Evolutionary conservation across 1,140 invertebrate genomes (phyloP).

Genomic region (Heliothis subflexa): DNA sequence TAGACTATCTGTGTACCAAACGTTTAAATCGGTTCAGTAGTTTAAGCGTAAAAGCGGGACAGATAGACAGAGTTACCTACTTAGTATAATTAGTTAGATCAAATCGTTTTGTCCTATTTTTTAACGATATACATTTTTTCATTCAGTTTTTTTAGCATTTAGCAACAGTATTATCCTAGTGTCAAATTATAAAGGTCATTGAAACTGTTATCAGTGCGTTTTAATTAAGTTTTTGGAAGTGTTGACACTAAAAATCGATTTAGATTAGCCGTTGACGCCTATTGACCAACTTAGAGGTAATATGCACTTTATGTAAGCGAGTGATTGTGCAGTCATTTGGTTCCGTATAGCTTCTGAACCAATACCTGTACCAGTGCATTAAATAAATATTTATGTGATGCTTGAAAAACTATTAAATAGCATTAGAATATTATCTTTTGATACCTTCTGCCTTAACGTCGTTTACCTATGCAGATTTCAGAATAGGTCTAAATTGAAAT

Average conservation of each 20-base stretch:
- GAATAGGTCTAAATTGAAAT: too few relatives aligned
- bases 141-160: background rate
- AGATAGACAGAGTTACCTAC: too few relatives aligned
- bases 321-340: background rate
- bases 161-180: background rate
- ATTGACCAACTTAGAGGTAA: background rate
- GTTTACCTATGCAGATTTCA: too few relatives aligned
- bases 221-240: conserved; percentile 3
- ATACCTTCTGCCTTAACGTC: too few relatives aligned
- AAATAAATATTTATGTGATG: too few relatives aligned
- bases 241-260: conserved; percentile 4
- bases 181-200: background rate
- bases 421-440: too few relatives aligned
- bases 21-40: too few relatives aligned
- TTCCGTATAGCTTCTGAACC: background rate
- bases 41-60: too few relatives aligned
- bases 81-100: too few relatives aligned
- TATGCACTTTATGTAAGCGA: background rate
- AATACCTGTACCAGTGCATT: too few relatives aligned
- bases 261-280: conserved; percentile 20
- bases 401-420: too few relatives aligned
- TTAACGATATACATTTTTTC: background rate
- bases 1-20: too few relatives aligned
- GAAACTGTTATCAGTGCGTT: conserved; percentile 12
- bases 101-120: background rate